Percentiles rank a stretch among this genome's conserved stretches.
Conservation (phyloP, 1,140 invertebrate genomes). For the Steinernema khuongi region DNA sequence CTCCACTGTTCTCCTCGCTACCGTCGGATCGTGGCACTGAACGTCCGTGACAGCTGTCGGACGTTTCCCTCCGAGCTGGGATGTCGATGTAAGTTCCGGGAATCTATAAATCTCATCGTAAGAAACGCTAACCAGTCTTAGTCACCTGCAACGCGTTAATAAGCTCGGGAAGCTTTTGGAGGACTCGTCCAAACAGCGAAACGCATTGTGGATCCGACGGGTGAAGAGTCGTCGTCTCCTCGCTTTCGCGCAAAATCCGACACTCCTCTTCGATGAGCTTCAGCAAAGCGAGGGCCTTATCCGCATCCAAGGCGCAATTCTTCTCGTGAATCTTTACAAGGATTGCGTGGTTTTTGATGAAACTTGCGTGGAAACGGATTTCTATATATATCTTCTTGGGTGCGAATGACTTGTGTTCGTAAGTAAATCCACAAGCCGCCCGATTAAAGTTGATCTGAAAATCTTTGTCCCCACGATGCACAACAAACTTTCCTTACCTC, state of each 20-base stretch:
- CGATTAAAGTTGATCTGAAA: constrained; percentile 1
- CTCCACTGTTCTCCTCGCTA: not conserved
- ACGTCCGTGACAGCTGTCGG: not conserved
- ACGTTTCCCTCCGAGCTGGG: not conserved
- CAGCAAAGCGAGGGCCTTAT: not conserved
- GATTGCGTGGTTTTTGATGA: not conserved
- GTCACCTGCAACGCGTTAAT: not conserved
- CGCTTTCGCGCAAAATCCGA: not conserved
- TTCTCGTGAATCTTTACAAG: not conserved
- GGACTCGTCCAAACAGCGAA: not conserved
- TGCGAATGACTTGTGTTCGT: not conserved
- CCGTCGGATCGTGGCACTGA: not conserved
- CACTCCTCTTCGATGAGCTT: not conserved
- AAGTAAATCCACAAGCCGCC: constrained; percentile 2
- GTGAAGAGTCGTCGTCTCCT: not conserved
- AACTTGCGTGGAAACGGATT: not conserved
- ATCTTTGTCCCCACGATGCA: not conserved
- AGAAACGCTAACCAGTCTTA: not conserved
- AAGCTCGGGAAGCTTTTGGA: not conserved
- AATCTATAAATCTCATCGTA: not conserved
- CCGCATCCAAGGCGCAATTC: not conserved
- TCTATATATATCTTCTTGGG: not conserved
- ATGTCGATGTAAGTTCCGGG: constrained; percentile 1
- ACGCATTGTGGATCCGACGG: not conserved
- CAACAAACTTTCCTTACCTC: not conserved